Evolutionary conservation across 2,113 vertebrate species (phyloP).

Genomic region (Centropus bengalensis): DNA sequence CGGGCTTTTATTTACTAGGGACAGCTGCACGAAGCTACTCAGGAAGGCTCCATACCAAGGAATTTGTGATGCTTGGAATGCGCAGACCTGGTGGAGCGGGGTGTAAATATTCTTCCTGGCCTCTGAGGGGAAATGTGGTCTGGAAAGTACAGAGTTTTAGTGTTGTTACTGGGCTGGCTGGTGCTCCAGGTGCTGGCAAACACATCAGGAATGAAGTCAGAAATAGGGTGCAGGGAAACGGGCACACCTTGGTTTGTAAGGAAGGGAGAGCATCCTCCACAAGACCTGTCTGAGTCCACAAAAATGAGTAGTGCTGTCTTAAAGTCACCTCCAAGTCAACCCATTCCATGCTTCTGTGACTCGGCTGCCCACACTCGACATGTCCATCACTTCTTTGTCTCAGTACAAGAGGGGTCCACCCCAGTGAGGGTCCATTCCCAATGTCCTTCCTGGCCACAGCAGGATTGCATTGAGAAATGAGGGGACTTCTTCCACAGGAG

Average conservation of each 20-base stretch:
- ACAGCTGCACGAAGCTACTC: neutral
- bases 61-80: neutral
- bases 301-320: neutral
- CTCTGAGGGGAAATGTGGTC: neutral
- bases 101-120: neutral
- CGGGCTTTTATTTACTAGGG: slow-evolving; percentile 10
- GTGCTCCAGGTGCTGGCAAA: neutral
- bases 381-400: too few relatives aligned
- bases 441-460: neutral
- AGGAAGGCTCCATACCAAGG: neutral
- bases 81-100: neutral
- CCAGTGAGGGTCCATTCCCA: neutral
- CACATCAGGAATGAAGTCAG: neutral
- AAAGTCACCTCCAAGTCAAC: too few relatives aligned
- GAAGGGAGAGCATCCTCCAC: neutral
- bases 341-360: too few relatives aligned
- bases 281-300: neutral
- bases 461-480: neutral
- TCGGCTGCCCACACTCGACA: too few relatives aligned
- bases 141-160: neutral
- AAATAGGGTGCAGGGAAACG: neutral
- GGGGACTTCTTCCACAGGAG: neutral
- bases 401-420: too few relatives aligned
- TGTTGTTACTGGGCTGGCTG: neutral
- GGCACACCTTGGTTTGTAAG: neutral